Evolutionary conservation across 1,140 invertebrate genomes (phyloP), one percentile per base, ranked within the genome.

Genomic region (Oedothorax gibbosus): DNA sequence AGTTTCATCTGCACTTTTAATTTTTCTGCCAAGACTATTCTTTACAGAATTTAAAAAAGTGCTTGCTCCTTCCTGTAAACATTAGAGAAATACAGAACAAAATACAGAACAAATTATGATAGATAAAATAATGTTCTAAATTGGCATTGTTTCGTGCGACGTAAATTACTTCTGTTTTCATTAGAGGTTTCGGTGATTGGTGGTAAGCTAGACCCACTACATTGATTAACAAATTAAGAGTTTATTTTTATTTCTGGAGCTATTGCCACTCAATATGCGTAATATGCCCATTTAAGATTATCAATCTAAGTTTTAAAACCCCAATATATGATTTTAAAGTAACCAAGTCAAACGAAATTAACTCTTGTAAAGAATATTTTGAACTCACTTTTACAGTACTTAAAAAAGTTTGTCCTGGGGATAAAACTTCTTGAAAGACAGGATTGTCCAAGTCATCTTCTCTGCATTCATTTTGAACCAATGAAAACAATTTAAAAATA

Each of bases 401-500:
- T 56, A 84, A 57, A 51, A 68, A 84, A 50, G 18, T 66, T 18
- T 84, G 82, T 53, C 82, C 71, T 20, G 60, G 35, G 35, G 65
- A 56, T 49, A 84, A 50, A 50, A 84, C 12, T 60, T 84, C 82
- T 69, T 84, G 62, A 69, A 68, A 76, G 0, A 76, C 64, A 15
- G 65, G 60, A 76, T 84, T 84, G 68, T 84, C 60, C 5, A 57
- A 12, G n/a, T 84, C 82, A 53, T 84, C 82, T n/a, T 14, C 20
- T 20, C 14, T 69, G 20, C 71, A 68, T 68, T 84, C 18, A 50
- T 66, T 66, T 12, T 18, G 12, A 10, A 68, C 82, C 10, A 84
- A 57, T 14, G 21, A 14, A 68, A 76, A 84, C 4, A 84, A 18
- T 12, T 84, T 84, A 9, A 53, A 69, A 18, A 77, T 60, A 10